A percentile compares a stretch with the other conserved stretches of the same genome.
phyloP scores from a whole-genome alignment of 2,888 invertebrate species.

The Dexiosoma caninum region DNA sequence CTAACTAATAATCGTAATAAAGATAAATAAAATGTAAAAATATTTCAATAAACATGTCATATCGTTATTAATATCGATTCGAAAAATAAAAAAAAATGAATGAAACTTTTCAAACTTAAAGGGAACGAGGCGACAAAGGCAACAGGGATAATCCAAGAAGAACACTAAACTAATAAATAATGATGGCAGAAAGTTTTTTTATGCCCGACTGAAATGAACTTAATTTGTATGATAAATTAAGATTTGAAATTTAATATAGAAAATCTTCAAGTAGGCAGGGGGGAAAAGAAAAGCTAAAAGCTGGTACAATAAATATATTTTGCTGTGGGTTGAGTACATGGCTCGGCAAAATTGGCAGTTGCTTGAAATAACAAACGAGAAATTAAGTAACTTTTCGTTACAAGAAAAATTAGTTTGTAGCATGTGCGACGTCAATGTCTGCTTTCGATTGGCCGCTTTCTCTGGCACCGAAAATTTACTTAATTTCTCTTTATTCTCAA shows the following conservation, averaged over 20 bases:
- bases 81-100: background rate
- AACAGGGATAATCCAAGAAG: background rate
- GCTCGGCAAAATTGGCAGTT: no score
- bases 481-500: no score
- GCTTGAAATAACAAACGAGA: no score
- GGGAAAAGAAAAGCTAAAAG: no score
- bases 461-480: no score
- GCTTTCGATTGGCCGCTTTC: no score
- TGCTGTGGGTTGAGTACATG: no score
- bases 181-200: background rate
- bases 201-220: background rate
- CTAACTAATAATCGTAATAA: constrained; percentile 6
- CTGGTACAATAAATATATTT: no score
- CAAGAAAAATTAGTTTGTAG: no score
- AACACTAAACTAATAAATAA: background rate
- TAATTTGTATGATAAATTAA: background rate
- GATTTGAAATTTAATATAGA: background rate
- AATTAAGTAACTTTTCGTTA: no score
- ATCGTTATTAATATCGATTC: constrained; percentile 26
- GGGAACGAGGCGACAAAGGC: background rate
- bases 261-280: background rate
- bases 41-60: constrained; percentile 34
- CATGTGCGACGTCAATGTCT: no score
- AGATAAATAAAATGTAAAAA: background rate
- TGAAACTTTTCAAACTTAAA: background rate